Base-by-base conservation (phyloP, 1,140 invertebrate species). In the Nautilus pompilius region DNA sequence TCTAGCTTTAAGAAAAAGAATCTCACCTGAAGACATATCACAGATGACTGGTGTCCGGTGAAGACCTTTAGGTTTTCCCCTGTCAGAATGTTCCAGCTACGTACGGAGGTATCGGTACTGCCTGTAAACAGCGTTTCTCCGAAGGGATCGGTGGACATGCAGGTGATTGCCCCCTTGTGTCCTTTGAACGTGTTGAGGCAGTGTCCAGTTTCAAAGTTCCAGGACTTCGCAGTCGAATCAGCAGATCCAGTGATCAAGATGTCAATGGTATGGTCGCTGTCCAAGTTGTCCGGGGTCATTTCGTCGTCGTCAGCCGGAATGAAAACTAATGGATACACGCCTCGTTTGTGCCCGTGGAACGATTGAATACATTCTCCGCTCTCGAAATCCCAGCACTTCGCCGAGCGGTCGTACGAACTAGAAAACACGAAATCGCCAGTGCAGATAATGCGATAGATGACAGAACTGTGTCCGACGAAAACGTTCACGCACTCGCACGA, bases 381-480 rank as follows among this genome's bases (percentile, higher is more conserved):
- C 57, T 86, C 84, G 60, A 87, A 85, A 59, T 84, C 76, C 86
- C 86, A 87, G 46, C 83, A 84, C 58, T 83, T 73, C 0, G 83
- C 82, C 0, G 85, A 86, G 51, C 82, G 72, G 71, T 87, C 86
- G 69, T 85, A 85, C 1, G 85, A 86, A 53, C 83, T 82, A 30
- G 83, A 84, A 62, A 87, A 85, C 41, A 87, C 74, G 63, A 86
- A 86, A 63, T 85, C 83, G 5, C 84, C 85, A 1, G 82, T 85
- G 56, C 83, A 84, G n/a, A 87, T 80, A 49, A 86, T 76, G 13
- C 85, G 77, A 62, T 84, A 84, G 5, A 87, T 80, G 3, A 85
- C 77, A 6, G 83, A 81, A 5, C 68, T 79, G 72, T 87, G 86
- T 32, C 86, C 86, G 8, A 69, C 68, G 62, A 84, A 82, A 5